Evolutionary conservation across 2,113 vertebrate genomes (phyloP), one percentile per base, ranked within the genome.

Genomic region (Formicarius rufipectus): DNA sequence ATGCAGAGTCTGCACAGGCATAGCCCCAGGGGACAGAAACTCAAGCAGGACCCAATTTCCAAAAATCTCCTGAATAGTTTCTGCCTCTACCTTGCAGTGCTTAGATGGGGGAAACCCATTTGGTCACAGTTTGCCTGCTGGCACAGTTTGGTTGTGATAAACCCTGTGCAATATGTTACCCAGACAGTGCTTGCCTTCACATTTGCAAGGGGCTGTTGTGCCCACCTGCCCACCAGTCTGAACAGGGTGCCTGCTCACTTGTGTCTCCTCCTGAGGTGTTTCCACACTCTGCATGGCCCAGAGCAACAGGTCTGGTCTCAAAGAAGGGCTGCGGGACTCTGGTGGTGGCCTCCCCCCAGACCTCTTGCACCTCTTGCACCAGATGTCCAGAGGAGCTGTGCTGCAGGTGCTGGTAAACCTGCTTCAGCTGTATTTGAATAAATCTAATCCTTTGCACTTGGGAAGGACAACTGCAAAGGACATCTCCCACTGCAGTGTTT

Each of bases 111-210:
- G 30, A 35, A 76, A 55, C 27, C 8, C 2, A 0, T 31, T 37
- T 37, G 14, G 39, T 4, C 2, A 0, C 21, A 49, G 63, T 16
- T 58, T 27, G 55, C 45, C 74, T 67, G 56, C 53, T 4, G 7
- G 20, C 35, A 33, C 2, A 1, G 30, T 60, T 35, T 31, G 44
- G 12, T 6, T 89, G 19, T 16, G 37, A 19, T 44, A 69, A 84
- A 24, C 27, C 30, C 37, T 14, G 0, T 0, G 11, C 13, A 64
- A 16, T n/a, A 11, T 1, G 0, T 60, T n/a, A 30, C 21, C 3
- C 20, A 76, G 58, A 58, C 76, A 87, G 9, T 5, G 11, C 50
- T 82, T 22, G 8, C 31, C 60, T 55, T 56, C 14, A 31, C 6
- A 2, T 56, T 89, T 8, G 8, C 64, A 63, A 63, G 27, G 55